phyloP scores from a whole-genome alignment of 2,113 vertebrate species.

The Craseonycteris thonglongyai region DNA sequence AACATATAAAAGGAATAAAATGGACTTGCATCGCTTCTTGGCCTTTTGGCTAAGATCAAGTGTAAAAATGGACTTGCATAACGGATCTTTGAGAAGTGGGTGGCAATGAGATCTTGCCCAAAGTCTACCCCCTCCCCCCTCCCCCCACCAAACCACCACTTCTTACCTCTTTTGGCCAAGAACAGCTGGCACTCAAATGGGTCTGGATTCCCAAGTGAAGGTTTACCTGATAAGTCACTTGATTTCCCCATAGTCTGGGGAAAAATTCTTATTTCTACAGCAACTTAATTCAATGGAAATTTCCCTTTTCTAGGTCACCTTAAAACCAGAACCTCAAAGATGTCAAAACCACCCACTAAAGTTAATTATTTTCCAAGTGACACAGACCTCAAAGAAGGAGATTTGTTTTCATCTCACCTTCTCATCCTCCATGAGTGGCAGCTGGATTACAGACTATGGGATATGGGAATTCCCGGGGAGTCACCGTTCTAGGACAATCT shows the following conservation, averaged over 20 bases:
- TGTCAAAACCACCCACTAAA: slow-evolving; percentile 15
- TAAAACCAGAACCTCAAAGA: slow-evolving; percentile 19
- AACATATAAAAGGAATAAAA: neutral
- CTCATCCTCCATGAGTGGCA: neutral
- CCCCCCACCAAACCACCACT: no score
- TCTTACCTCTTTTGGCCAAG: neutral
- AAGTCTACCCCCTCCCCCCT: neutral
- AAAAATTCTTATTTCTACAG: neutral
- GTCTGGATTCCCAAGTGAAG: neutral
- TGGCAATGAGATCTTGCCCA: neutral
- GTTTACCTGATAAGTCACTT: neutral
- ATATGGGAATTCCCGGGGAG: neutral
- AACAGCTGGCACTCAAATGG: neutral
- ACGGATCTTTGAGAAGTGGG: neutral
- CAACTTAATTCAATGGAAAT: neutral
- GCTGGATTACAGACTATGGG: neutral
- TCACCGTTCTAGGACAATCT: neutral
- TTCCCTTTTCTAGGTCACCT: neutral
- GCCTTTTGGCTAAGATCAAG: no score
- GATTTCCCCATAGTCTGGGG: neutral
- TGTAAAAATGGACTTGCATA: neutral
- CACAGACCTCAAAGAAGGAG: neutral
- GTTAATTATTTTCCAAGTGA: slow-evolving; percentile 41
- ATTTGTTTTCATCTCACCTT: neutral
- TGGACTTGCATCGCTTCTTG: neutral